phyloP scores from a whole-genome alignment of 1,140 invertebrate genomes.

The Cephus cinctus region DNA sequence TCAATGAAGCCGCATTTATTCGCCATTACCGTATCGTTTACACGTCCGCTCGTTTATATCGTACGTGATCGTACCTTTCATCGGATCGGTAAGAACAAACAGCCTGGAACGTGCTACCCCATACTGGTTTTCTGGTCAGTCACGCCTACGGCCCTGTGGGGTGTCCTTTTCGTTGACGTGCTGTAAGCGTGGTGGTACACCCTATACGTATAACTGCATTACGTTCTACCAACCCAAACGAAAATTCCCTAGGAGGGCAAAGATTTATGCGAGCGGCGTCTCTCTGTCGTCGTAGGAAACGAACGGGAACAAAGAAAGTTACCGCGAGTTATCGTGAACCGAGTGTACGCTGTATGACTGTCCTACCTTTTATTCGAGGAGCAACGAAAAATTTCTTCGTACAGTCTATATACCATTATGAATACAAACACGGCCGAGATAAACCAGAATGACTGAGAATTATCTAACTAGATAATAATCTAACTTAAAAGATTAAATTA shows the following conservation, averaged over 20 bases:
- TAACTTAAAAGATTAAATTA: no score
- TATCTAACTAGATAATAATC: no score
- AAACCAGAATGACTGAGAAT: no score
- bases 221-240: background rate
- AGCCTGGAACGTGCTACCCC: background rate
- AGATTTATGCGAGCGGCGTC: background rate
- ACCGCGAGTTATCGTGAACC: no score
- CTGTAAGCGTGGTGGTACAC: no score
- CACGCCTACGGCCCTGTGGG: conserved; percentile 1
- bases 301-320: background rate
- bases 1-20: no score
- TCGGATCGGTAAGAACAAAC: conserved; percentile 2
- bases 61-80: background rate
- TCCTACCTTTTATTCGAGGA: no score
- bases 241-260: background rate
- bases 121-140: background rate
- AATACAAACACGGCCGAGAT: no score
- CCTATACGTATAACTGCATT: background rate
- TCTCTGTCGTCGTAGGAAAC: background rate
- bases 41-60: background rate
- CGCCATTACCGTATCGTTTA: background rate
- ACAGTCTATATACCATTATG: background rate
- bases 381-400: background rate
- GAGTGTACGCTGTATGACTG: no score
- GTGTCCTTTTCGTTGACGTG: no score